A percentile compares a stretch with the other conserved stretches of the same genome.
Evolutionary conservation across 2,113 vertebrate species (phyloP).

Genomic region (Brienomyrus longianalis): DNA sequence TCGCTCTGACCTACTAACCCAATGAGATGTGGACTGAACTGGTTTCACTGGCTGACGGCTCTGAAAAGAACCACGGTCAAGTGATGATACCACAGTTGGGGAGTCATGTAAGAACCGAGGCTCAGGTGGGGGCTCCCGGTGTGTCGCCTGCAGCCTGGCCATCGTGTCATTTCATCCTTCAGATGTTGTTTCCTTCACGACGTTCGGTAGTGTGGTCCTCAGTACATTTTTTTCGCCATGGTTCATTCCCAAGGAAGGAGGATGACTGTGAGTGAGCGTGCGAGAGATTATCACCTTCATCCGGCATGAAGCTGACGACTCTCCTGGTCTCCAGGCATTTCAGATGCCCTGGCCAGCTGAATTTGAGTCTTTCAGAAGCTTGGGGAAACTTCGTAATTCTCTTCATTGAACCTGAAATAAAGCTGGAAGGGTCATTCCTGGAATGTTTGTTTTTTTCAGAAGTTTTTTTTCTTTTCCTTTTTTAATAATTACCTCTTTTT

Average conservation of each 20-base stretch:
- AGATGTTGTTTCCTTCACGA: background rate
- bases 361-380: background rate
- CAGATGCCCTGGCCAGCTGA: background rate
- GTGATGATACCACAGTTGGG: background rate
- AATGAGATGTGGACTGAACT: background rate
- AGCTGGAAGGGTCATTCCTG: conserved; percentile 21
- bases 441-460: background rate
- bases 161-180: background rate
- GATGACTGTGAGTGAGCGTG: background rate
- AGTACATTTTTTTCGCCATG: background rate
- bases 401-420: conserved; percentile 37
- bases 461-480: conserved; percentile 8
- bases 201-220: background rate
- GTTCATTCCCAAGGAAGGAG: background rate
- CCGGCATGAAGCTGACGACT: background rate
- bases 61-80: background rate
- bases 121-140: background rate
- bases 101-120: background rate
- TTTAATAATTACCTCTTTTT: conserved; percentile 58
- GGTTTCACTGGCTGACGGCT: background rate
- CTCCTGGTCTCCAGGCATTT: background rate
- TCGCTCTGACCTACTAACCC: background rate
- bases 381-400: background rate
- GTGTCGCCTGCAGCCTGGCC: background rate
- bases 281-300: background rate